These are phyloP conservation scores for Apis dorsata DNA, from an alignment of 1,140 invertebrate species.

Conservation along the genomic window DNA sequence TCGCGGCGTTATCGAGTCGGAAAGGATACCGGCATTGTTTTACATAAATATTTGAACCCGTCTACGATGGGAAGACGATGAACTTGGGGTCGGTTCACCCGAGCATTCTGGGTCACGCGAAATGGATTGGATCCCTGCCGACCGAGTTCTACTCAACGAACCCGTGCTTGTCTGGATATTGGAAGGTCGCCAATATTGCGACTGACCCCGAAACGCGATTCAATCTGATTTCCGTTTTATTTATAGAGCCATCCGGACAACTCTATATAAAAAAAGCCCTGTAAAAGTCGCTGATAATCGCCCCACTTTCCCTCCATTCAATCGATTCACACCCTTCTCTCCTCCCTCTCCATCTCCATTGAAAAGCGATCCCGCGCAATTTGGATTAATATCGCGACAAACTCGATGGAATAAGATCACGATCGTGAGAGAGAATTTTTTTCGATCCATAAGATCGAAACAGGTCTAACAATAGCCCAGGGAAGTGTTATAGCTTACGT, in stretches of 20 bases:
- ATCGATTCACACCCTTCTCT: neutral
- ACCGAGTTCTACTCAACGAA: slow-evolving; percentile 47
- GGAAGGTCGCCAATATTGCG: slow-evolving; percentile 64
- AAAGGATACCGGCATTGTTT: neutral
- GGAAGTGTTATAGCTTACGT: too few relatives aligned
- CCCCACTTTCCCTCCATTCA: slow-evolving; percentile 36
- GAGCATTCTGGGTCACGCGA: slow-evolving; percentile 62
- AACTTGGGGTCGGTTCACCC: slow-evolving; percentile 33
- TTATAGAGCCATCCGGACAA: slow-evolving; percentile 39
- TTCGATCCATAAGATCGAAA: too few relatives aligned
- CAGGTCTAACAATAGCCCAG: too few relatives aligned
- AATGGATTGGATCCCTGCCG: slow-evolving; percentile 65
- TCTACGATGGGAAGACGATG: slow-evolving; percentile 16
- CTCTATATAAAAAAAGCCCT: slow-evolving; percentile 11
- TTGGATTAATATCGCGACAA: too few relatives aligned
- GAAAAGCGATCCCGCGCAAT: too few relatives aligned
- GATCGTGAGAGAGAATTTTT: too few relatives aligned
- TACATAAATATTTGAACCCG: slow-evolving; percentile 31
- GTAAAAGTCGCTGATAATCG: slow-evolving; percentile 40
- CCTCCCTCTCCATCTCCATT: slow-evolving; percentile 5
- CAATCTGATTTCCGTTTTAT: slow-evolving; percentile 64
- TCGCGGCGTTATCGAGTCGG: neutral
- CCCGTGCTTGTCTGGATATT: slow-evolving; percentile 47
- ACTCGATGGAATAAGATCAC: too few relatives aligned
- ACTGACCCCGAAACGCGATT: slow-evolving; percentile 56